Evolutionary conservation across 2,113 vertebrate species (phyloP).

Genomic region (Rhinogobius similis): DNA sequence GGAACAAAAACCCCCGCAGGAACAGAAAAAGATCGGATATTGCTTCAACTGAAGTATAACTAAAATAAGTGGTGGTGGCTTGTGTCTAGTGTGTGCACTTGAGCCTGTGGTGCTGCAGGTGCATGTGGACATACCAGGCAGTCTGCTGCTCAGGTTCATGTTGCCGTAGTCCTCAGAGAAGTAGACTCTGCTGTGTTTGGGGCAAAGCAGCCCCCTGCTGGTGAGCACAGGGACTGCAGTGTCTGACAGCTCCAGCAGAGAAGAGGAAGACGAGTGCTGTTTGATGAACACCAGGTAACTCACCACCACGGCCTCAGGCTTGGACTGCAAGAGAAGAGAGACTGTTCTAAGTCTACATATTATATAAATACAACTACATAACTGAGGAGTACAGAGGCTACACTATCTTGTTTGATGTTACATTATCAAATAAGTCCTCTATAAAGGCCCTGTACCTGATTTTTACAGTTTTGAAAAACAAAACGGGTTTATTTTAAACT

Average conservation of each 20-base stretch:
- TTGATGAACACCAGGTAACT: conserved; percentile 83
- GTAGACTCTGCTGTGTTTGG: conserved; percentile 65
- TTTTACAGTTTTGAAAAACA: too few relatives aligned
- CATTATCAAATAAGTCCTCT: too few relatives aligned
- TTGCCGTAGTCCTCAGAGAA: conserved; percentile 78
- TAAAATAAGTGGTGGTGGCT: too few relatives aligned
- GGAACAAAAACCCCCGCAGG: too few relatives aligned
- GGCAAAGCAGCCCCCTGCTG: conserved; percentile 72
- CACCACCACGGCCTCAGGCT: conserved; percentile 67
- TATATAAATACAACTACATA: background rate
- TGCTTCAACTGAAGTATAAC: too few relatives aligned
- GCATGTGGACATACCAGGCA: conserved; percentile 67
- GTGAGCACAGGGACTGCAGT: conserved; percentile 74
- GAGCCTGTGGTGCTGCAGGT: background rate
- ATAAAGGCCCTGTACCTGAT: too few relatives aligned
- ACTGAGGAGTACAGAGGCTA: too few relatives aligned
- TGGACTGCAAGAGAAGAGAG: conserved; percentile 57
- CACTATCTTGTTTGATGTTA: too few relatives aligned
- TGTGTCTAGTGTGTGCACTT: background rate
- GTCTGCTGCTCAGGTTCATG: conserved; percentile 64
- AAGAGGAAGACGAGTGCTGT: conserved; percentile 62
- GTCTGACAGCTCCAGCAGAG: conserved; percentile 54
- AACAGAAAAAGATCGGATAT: too few relatives aligned
- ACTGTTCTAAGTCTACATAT: background rate
- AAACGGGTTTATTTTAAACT: too few relatives aligned